These are phyloP conservation scores for Drosophila aff. DNA, from an alignment of 1,140 invertebrate species.

Conservation along the genomic window DNA sequence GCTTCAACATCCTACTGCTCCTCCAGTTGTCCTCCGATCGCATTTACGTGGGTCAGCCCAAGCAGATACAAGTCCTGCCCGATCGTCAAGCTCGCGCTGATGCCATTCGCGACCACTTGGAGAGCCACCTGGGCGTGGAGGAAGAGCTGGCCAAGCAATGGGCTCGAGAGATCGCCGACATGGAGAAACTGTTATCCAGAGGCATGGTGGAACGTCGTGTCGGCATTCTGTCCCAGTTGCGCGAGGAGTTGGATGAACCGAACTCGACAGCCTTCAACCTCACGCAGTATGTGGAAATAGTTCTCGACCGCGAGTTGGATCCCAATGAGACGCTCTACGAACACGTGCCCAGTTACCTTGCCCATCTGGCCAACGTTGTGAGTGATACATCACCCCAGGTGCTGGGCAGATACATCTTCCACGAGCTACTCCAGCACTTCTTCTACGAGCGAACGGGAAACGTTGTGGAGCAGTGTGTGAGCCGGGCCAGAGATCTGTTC, in stretches of 20 bases:
- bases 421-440: slow-evolving; percentile 63
- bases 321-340: slow-evolving; percentile 55
- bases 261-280: slow-evolving; percentile 52
- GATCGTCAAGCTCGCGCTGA: slow-evolving; percentile 17
- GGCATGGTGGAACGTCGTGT: slow-evolving; percentile 48
- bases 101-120: slow-evolving; percentile 27
- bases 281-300: slow-evolving; percentile 52
- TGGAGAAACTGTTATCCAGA: slow-evolving; percentile 48
- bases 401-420: slow-evolving; percentile 69
- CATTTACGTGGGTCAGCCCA: slow-evolving; percentile 70
- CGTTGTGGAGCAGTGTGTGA: slow-evolving; percentile 51
- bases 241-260: slow-evolving; percentile 32
- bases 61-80: slow-evolving; percentile 12
- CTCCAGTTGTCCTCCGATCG: slow-evolving; percentile 40
- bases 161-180: slow-evolving; percentile 49
- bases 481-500: slow-evolving; percentile 47
- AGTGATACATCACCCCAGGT: slow-evolving; percentile 9
- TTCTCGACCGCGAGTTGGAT: slow-evolving; percentile 46
- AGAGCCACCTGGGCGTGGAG: slow-evolving; percentile 45
- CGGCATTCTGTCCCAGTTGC: slow-evolving; percentile 31
- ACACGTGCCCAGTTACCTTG: slow-evolving; percentile 61
- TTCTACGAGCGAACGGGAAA: slow-evolving; percentile 41
- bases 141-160: slow-evolving; percentile 26
- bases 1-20: slow-evolving; percentile 64
- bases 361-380: slow-evolving; percentile 42